These are phyloP conservation scores for Salticus scenicus DNA, from an alignment of 2,888 invertebrate genomes.

Conservation along the genomic window DNA sequence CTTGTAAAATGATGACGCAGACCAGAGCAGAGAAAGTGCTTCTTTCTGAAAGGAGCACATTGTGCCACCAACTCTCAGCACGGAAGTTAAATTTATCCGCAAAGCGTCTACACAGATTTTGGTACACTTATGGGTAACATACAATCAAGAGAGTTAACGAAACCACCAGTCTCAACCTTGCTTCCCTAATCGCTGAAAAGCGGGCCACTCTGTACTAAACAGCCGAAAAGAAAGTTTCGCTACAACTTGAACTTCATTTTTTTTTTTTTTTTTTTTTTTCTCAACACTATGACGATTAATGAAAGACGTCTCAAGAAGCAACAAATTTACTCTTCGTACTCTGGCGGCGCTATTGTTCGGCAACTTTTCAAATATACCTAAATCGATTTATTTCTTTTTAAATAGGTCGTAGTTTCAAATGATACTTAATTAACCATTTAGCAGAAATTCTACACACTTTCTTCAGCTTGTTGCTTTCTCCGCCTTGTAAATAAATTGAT, in stretches of 20 bases:
- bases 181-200: conserved; percentile 15
- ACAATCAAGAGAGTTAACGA: conserved; percentile 50
- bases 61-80: conserved; percentile 54
- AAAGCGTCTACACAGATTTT: conserved; percentile 55
- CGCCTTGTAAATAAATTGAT: no score
- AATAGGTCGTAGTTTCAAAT: not conserved
- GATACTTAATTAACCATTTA: no score
- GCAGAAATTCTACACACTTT: no score
- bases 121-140: conserved; percentile 49
- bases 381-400: not conserved
- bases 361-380: not conserved
- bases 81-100: conserved; percentile 67
- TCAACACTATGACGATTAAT: not conserved
- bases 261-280: not conserved
- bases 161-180: conserved; percentile 38
- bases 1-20: conserved; percentile 55
- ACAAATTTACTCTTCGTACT: not conserved
- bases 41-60: conserved; percentile 63
- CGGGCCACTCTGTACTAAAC: not conserved
- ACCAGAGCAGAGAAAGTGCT: conserved; percentile 48
- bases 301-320: not conserved
- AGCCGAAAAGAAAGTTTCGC: not conserved
- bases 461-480: no score
- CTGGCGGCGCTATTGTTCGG: not conserved
- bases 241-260: not conserved